Conservation (phyloP, 2,797 vertebrate species). For the Urophycis tenuis region DNA sequence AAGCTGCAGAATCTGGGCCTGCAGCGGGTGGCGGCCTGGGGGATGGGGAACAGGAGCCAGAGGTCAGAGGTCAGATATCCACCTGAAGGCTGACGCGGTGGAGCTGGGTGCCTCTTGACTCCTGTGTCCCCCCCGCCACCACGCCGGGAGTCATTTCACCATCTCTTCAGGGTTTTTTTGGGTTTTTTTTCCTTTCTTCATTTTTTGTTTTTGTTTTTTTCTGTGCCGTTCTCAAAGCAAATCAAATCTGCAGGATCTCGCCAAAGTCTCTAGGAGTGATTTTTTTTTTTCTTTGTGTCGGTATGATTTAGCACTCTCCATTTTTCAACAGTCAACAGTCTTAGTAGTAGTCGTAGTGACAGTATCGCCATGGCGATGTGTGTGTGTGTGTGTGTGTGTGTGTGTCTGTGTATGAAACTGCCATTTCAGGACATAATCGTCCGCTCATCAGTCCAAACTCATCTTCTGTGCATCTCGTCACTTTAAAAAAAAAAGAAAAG, state of each 20-base stretch:
- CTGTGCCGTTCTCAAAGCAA: not conserved
- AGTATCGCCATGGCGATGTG: not conserved
- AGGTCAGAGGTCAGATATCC: not conserved
- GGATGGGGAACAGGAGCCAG: slow-evolving; percentile 34
- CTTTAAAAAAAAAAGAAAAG: not conserved
- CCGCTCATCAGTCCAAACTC: slow-evolving; percentile 11
- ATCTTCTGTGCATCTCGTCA: slow-evolving; percentile 31
- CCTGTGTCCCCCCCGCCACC: too few species aligned
- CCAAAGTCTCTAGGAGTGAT: not conserved
- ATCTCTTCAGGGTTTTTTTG: not conserved
- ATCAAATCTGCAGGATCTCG: too few species aligned
- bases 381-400: slow-evolving; percentile 10
- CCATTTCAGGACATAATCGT: slow-evolving; percentile 57
- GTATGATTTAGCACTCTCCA: not conserved
- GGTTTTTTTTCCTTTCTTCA: too few species aligned
- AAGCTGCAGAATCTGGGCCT: slow-evolving; percentile 76
- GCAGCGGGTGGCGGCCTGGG: slow-evolving; percentile 71
- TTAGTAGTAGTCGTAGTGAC: slow-evolving; percentile 3
- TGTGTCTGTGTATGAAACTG: slow-evolving; percentile 20
- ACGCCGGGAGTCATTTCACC: too few species aligned
- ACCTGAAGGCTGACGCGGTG: slow-evolving; percentile 13
- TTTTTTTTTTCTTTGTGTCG: not conserved
- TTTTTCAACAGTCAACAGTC: slow-evolving; percentile 34
- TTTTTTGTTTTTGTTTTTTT: slow-evolving; percentile 5
- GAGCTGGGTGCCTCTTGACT: not conserved